phyloP scores from a whole-genome alignment of 92 coral and sea anemone species.

The Epizoanthus illoricatus region DNA sequence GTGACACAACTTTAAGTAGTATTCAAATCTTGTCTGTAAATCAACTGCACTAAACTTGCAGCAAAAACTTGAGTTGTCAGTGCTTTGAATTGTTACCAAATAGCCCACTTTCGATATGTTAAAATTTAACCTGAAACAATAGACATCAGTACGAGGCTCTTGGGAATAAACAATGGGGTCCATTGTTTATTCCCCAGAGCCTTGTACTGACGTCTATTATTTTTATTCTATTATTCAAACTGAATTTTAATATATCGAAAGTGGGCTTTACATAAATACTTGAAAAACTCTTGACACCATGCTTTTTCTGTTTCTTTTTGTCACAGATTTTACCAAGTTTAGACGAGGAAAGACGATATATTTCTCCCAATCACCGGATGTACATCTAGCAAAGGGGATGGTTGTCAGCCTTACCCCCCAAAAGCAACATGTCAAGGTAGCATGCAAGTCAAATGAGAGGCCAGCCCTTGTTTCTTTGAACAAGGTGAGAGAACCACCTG shows the following conservation, averaged over 20 bases:
- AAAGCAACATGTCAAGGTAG: slow-evolving; percentile 51
- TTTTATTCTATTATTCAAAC: too few species aligned
- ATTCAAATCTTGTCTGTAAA: too few species aligned
- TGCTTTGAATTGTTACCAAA: background rate
- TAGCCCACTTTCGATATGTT: too few species aligned
- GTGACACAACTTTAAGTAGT: too few species aligned
- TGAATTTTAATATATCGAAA: too few species aligned
- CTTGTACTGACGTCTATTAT: too few species aligned
- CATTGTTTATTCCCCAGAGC: too few species aligned
- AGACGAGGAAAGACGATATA: slow-evolving; percentile 22
- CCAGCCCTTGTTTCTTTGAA: slow-evolving; percentile 34
- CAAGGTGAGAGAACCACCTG: slow-evolving; percentile 49
- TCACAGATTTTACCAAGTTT: slow-evolving; percentile 5
- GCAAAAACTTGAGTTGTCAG: background rate
- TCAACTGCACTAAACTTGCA: too few species aligned
- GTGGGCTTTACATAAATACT: background rate
- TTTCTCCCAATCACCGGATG: background rate
- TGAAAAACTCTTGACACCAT: background rate
- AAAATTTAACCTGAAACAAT: too few species aligned
- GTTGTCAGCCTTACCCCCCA: slow-evolving; percentile 44
- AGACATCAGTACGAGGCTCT: too few species aligned
- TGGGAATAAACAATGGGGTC: too few species aligned
- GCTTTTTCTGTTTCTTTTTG: background rate
- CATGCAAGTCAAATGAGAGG: slow-evolving; percentile 41
- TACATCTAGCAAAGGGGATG: slow-evolving; percentile 41